Evolutionary conservation across 1,140 invertebrate species (phyloP), one percentile per base, ranked within the genome.

Genomic region (Tigriopus japonicus): DNA sequence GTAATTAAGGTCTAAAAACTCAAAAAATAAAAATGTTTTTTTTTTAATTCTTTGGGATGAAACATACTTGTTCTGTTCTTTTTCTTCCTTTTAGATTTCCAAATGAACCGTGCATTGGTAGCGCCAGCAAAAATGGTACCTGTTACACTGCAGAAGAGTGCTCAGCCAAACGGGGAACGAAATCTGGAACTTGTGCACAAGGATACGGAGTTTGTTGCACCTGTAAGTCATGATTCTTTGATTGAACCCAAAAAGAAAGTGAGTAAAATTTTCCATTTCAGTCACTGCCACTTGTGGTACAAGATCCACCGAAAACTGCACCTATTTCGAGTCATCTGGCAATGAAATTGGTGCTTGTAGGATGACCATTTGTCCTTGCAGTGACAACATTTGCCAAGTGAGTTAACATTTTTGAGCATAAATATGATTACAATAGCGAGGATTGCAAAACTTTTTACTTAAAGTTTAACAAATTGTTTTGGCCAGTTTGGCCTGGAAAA

Each of bases 71-170:
- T 3, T 9, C 28, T 35, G 3, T 35, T 35, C 9, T 35, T 35
- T 35, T 35, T 5, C 9, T 35, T 35, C 28, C 3, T 35, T 35
- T 35, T 35, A 35, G 28, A 35, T 35, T 35, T 35, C 28, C 28
- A 3, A 35, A 35, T 35, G 28, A 35, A 35, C 28, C 28, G 28
- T 35, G 28, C 28, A 9, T 35, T 54, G n/a, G 1, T 5, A 15
- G 6, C 5, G 52, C 21, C 35, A 54, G 76, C 10, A 70, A 78
- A 54, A 77, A 77, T 56, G 84, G 83, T 0, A 78, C 75, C 15
- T 86, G 84, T 65, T 77, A 82, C 63, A 80, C 80, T 62, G 28
- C 67, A 14, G 52, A 62, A 0, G 67, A 70, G 60, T 70, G 69
- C 52, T 52, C 53, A 41, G 19, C 63, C 10, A 54, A 61, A 19